Evolutionary conservation across 2,113 vertebrate species (phyloP).

Genomic region (Pseudolaguvia tuberculata): DNA sequence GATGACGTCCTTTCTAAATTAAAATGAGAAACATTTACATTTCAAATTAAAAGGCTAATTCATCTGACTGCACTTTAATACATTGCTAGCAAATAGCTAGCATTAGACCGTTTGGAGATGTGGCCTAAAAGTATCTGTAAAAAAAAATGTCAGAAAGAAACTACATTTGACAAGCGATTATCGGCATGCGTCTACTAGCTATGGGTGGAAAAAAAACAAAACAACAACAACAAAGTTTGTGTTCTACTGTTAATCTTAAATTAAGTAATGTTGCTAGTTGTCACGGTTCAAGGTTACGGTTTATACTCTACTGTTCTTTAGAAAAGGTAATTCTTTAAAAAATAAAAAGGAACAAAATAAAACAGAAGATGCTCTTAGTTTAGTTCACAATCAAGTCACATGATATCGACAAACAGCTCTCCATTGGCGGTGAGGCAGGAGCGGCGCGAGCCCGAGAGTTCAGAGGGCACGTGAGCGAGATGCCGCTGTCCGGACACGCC

Average conservation of each 20-base stretch:
- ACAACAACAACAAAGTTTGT: neutral
- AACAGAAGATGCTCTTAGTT: neutral
- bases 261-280: neutral
- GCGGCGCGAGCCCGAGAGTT: constrained; percentile 95
- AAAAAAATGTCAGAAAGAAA: no score
- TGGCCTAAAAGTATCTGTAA: neutral
- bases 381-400: constrained; percentile 70
- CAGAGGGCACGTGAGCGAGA: constrained; percentile 84
- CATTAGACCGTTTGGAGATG: neutral
- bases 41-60: neutral
- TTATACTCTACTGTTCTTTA: constrained; percentile 34
- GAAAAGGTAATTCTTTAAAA: neutral
- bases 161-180: neutral
- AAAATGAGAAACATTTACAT: neutral
- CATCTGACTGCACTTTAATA: neutral
- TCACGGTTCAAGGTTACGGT: constrained; percentile 18
- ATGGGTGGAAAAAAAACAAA: neutral
- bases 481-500: constrained; percentile 78
- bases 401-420: constrained; percentile 99
- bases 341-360: neutral
- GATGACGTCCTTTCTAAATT: no score
- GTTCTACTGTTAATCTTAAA: constrained; percentile 8
- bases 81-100: neutral
- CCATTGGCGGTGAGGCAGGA: constrained; percentile 96
- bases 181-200: neutral